Evolutionary conservation across 2,113 vertebrate genomes (phyloP).

Genomic region (Struthidea cinerea): DNA sequence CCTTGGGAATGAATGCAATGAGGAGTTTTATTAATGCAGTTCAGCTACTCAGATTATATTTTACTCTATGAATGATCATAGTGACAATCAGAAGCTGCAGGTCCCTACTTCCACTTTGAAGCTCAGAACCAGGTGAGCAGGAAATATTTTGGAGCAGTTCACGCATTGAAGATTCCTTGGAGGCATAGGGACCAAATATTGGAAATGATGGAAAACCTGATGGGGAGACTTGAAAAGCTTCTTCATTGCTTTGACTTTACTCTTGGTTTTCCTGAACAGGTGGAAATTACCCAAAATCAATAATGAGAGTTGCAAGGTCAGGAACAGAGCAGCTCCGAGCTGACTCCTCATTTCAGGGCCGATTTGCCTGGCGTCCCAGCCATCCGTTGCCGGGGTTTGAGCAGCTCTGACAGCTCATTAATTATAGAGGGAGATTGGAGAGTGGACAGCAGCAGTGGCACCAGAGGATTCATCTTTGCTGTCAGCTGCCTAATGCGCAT

Average conservation of each 20-base stretch:
- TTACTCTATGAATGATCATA: background rate
- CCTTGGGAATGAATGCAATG: background rate
- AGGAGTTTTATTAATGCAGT: background rate
- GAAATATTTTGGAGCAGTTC: background rate
- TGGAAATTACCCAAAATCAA: slow-evolving; percentile 71
- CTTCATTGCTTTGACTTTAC: background rate
- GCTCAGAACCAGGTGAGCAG: background rate
- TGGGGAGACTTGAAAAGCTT: background rate
- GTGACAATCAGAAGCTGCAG: background rate
- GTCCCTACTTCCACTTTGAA: background rate
- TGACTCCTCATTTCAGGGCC: slow-evolving; percentile 73
- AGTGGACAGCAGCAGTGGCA: slow-evolving; percentile 48
- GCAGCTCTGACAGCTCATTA: slow-evolving; percentile 78
- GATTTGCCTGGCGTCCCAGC: slow-evolving; percentile 58
- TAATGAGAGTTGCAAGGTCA: slow-evolving; percentile 68
- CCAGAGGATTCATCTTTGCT: slow-evolving; percentile 62
- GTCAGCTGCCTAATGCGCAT: slow-evolving; percentile 54
- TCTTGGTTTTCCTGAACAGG: slow-evolving; percentile 32
- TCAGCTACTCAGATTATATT: background rate
- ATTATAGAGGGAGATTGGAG: slow-evolving; percentile 64
- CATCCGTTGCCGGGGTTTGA: slow-evolving; percentile 48
- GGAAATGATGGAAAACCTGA: background rate
- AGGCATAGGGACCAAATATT: background rate
- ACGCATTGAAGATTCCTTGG: background rate
- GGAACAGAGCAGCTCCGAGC: slow-evolving; percentile 19